Conservation (phyloP, 1,140 invertebrate genomes). For the Drosophila rufa region DNA sequence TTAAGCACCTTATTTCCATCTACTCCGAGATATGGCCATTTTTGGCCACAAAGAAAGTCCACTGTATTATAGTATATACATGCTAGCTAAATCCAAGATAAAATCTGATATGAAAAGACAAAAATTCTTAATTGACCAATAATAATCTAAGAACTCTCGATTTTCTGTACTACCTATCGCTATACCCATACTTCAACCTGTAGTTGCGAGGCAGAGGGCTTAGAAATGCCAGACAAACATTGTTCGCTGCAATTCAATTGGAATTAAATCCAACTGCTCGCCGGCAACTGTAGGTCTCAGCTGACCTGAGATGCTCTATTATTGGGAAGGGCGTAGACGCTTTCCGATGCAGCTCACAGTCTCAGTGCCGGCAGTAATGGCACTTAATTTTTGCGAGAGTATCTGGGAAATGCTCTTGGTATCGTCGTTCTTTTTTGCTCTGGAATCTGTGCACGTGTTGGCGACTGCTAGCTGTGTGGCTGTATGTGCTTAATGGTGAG, state of each 20-base stretch:
- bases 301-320: constrained; percentile 14
- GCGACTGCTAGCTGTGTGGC: neutral
- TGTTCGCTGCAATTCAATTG: constrained; percentile 61
- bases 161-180: neutral
- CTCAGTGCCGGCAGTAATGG: neutral
- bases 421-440: constrained; percentile 14
- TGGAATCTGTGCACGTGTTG: constrained; percentile 22
- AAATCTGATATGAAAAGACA: too few species aligned
- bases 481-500: neutral
- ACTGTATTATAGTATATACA: too few species aligned
- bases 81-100: too few species aligned
- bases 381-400: constrained; percentile 1
- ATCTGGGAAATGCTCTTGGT: constrained; percentile 4
- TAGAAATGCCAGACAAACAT: constrained; percentile 30
- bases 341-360: neutral
- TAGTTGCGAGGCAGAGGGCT: neutral
- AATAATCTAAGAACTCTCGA: too few species aligned
- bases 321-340: neutral
- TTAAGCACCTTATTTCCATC: too few species aligned
- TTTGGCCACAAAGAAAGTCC: too few species aligned
- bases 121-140: neutral
- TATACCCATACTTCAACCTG: neutral
- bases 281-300: constrained; percentile 17
- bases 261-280: constrained; percentile 55
- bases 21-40: too few species aligned